phyloP scores from a whole-genome alignment of 2,113 vertebrate genomes.

The Camelus bactrianus region DNA sequence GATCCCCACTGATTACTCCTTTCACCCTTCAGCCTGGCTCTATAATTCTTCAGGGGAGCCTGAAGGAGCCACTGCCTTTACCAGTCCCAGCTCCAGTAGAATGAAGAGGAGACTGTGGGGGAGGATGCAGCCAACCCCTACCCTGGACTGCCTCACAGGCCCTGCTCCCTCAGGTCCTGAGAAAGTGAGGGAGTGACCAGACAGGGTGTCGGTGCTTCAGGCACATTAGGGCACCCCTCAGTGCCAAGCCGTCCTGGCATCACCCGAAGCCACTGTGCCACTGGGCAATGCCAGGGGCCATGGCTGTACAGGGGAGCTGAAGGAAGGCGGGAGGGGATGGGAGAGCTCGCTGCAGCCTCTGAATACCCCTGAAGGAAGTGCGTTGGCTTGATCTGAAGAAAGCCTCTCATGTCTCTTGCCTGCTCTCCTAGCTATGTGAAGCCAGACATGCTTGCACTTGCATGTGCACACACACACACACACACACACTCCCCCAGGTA shows the following conservation, averaged over 20 bases:
- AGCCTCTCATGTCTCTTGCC: not conserved
- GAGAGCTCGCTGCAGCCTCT: not conserved
- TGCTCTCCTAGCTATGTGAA: not conserved
- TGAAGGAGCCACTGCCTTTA: not conserved
- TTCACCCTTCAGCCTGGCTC: not conserved
- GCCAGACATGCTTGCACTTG: not conserved
- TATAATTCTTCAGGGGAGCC: not conserved
- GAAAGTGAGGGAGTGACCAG: not conserved
- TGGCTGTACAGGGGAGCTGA: not conserved
- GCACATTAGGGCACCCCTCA: not conserved
- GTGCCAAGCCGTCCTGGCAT: fast-evolving
- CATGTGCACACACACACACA: not conserved
- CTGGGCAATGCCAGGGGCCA: not conserved
- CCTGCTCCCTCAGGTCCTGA: not conserved
- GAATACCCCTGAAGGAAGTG: not conserved
- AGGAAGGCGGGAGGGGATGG: no score
- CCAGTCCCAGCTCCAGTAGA: not conserved
- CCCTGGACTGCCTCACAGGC: not conserved
- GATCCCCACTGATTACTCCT: not conserved
- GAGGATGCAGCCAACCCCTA: not conserved
- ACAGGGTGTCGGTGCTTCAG: fast-evolving
- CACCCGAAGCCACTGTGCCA: not conserved
- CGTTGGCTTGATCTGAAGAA: not conserved
- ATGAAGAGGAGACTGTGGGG: not conserved
- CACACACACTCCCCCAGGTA: not conserved